Evolutionary conservation across 92 coral and sea anemone species (phyloP), one percentile per base, ranked within the genome.

Genomic region (Parazoanthus darwini): DNA sequence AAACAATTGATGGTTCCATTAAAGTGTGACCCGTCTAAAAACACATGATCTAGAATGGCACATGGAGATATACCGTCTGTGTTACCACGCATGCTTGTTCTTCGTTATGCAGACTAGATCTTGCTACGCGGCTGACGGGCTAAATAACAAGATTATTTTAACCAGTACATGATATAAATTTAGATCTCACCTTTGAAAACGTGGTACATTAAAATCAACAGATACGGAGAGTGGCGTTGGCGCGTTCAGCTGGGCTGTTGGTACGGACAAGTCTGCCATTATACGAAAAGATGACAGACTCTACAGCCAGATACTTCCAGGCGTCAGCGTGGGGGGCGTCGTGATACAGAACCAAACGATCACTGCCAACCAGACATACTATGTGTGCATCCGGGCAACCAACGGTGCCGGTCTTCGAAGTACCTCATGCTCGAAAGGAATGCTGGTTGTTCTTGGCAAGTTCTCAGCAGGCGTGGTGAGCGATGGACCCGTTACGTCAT

Each of bases 361-460:
- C 26, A 74, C 74, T 56, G 96, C 96, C 35, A 91, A 97, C 82
- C 82, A 88, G 6, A 94, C 95, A 18, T 97, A 95, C 48, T 95
- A 84, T 78, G 95, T 97, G 16, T 97, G 99, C 78, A 91, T 97
- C 35, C 92, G 99, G 44, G 97, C 89, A n/a, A 97, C 96, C 8
- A 97, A 97, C 78, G 98, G 99, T 11, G 99, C 97, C 26, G 99
- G 99, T 0, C 93, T 97, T 26, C 66, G 91, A 29, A 94, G 91
- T 59, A 97, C 99, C 7, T 94, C 92, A 72, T 97, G 99, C 79
- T 94, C 99, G 10, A 87, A 87, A 38, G 96, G 94, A 35, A 87
- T 97, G 85, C 35, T 86, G 37, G 93, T 95, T 25, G 67, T 93
- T 56, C 89, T 97, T 11, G 98, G 98, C 26, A 92, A 95, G 88